phyloP scores from a whole-genome alignment of 2,888 invertebrate species.

The Diaprepes abbreviatus region DNA sequence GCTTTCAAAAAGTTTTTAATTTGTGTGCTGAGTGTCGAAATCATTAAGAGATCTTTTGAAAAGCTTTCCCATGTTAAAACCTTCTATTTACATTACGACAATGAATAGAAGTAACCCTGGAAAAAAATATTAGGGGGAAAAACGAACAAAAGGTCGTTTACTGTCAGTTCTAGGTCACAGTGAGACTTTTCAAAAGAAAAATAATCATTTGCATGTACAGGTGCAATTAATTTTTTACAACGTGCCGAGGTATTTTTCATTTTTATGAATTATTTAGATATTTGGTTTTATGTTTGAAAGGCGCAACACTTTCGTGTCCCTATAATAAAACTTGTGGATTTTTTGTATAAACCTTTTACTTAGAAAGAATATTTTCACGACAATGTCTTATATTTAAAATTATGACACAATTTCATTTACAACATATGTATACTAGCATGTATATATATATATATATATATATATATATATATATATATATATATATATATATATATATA shows the following conservation, averaged over 20 bases:
- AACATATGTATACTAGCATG: too few species aligned
- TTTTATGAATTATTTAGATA: neutral
- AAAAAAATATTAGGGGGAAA: constrained; percentile 5
- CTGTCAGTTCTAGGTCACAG: neutral
- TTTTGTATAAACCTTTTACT: too few species aligned
- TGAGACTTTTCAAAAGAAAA: neutral
- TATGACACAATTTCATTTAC: too few species aligned
- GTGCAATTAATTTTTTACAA: constrained; percentile 2
- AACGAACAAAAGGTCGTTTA: constrained; percentile 13
- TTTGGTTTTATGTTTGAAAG: neutral
- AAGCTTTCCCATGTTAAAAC: neutral
- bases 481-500: too few species aligned
- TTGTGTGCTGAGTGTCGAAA: neutral
- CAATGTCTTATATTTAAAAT: too few species aligned
- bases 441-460: too few species aligned
- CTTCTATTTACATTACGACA: neutral
- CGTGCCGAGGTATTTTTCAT: neutral
- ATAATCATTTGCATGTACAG: neutral
- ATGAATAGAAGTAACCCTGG: constrained; percentile 2
- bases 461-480: too few species aligned
- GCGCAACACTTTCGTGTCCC: neutral
- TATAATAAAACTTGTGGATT: too few species aligned
- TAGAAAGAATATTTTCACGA: too few species aligned
- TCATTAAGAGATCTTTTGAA: constrained; percentile 27
- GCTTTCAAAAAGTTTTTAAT: neutral